A percentile compares a stretch with the other conserved stretches of the same genome.
These are phyloP conservation scores for Galemys pyrenaicus DNA, from an alignment of 2,113 vertebrate genomes.

Conservation along the genomic window DNA sequence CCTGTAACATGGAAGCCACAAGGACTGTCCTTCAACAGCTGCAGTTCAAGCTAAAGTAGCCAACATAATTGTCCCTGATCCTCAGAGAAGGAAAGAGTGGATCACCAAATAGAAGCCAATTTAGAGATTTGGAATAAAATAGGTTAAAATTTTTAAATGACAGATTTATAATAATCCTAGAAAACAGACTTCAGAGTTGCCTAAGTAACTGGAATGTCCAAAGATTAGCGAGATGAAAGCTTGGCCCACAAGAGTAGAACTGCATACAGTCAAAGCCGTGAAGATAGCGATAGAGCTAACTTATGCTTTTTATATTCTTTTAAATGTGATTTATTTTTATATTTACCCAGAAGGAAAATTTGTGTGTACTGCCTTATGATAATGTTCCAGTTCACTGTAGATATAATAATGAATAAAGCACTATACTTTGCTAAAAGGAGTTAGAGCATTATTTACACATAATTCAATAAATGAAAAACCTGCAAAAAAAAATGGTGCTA, in stretches of 20 bases:
- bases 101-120: neutral
- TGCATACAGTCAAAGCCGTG: constrained; percentile 39
- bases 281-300: constrained; percentile 31
- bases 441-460: constrained; percentile 65
- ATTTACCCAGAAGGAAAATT: constrained; percentile 63
- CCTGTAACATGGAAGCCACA: neutral
- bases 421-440: constrained; percentile 48
- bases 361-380: constrained; percentile 63
- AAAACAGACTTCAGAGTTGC: constrained; percentile 46
- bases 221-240: constrained; percentile 64
- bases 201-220: constrained; percentile 25
- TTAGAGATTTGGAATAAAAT: constrained; percentile 53
- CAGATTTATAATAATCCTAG: constrained; percentile 44
- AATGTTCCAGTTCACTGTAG: constrained; percentile 56
- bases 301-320: constrained; percentile 21
- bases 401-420: constrained; percentile 62
- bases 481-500: neutral
- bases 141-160: constrained; percentile 47
- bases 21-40: neutral
- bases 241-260: constrained; percentile 9
- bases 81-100: neutral
- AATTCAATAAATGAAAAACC: constrained; percentile 62
- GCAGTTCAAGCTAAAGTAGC: neutral
- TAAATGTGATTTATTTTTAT: constrained; percentile 64
- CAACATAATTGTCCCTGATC: neutral